Evolutionary conservation across 2,797 vertebrate species (phyloP).

Genomic region (Silurus aristotelis): DNA sequence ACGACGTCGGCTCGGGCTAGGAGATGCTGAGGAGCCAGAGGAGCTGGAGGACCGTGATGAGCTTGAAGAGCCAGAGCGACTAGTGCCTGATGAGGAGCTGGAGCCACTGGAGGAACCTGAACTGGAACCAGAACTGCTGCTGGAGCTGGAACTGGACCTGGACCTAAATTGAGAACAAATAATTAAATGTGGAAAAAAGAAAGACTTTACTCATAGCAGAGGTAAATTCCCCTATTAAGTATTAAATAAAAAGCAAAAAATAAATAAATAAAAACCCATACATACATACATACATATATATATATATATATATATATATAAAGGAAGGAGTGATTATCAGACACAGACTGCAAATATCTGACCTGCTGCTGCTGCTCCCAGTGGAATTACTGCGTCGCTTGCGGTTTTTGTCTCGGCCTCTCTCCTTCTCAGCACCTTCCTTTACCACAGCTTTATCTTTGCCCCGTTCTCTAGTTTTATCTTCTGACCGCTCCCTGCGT

Average conservation of each 20-base stretch:
- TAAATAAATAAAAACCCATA: too few relatives aligned
- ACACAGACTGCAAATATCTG: not conserved
- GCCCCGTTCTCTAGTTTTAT: constrained; percentile 87
- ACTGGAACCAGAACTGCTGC: constrained; percentile 94
- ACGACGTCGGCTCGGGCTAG: constrained; percentile 87
- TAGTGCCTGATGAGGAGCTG: constrained; percentile 91
- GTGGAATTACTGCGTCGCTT: constrained; percentile 93
- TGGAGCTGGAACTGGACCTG: constrained; percentile 90
- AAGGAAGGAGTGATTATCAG: not conserved
- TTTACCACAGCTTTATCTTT: constrained; percentile 89
- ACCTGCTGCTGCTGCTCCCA: constrained; percentile 92
- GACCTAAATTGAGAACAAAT: constrained; percentile 66
- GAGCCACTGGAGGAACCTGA: constrained; percentile 95
- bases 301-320: too few relatives aligned
- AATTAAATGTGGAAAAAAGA: not conserved
- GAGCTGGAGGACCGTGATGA: constrained; percentile 93
- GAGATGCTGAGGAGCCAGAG: constrained; percentile 91
- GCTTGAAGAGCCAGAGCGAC: constrained; percentile 90
- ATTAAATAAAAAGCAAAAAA: too few relatives aligned
- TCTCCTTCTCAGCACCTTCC: constrained; percentile 89
- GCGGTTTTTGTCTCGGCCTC: constrained; percentile 87
- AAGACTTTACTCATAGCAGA: not conserved
- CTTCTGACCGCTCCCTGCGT: constrained; percentile 89
- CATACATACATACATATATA: too few relatives aligned
- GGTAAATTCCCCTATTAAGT: not conserved